phyloP scores from a whole-genome alignment of 2,113 vertebrate species.

The Rhineura floridana region DNA sequence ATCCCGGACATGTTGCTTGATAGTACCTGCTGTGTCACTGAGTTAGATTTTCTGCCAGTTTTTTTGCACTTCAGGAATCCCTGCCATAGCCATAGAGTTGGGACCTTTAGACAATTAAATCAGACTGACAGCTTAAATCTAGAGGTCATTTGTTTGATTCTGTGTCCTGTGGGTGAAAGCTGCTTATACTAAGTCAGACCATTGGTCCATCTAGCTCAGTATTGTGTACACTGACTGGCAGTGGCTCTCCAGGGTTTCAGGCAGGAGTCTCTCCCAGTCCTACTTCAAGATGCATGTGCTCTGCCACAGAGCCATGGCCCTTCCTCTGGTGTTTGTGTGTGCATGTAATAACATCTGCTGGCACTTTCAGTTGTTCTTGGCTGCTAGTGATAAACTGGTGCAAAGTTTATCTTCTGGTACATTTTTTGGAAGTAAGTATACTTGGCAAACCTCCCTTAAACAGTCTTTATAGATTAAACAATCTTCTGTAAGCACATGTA shows the following conservation, averaged over 20 bases:
- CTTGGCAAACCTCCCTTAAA: not conserved
- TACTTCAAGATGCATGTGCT: too few relatives aligned
- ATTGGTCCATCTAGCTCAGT: too few relatives aligned
- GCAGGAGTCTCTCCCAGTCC: too few relatives aligned
- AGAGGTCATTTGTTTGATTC: conserved; percentile 22
- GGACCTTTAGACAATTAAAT: too few relatives aligned
- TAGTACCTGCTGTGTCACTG: not conserved
- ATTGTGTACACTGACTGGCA: too few relatives aligned
- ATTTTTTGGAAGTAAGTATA: not conserved
- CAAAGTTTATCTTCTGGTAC: conserved; percentile 39
- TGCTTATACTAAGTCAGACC: too few relatives aligned
- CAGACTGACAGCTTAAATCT: conserved; percentile 46
- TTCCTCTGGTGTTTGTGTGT: not conserved
- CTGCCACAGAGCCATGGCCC: too few relatives aligned
- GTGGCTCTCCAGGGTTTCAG: too few relatives aligned
- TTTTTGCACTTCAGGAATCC: not conserved
- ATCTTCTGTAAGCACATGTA: conserved; percentile 21
- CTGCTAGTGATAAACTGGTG: conserved; percentile 18
- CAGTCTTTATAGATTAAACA: conserved; percentile 9
- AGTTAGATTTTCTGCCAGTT: not conserved
- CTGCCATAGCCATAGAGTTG: too few relatives aligned
- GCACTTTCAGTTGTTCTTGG: conserved; percentile 3
- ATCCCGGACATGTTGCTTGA: not conserved
- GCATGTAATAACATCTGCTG: conserved; percentile 16
- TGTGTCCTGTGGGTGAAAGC: not conserved